These are phyloP conservation scores for Parascotia fuliginaria DNA, from an alignment of 2,888 invertebrate genomes.

Conservation along the genomic window DNA sequence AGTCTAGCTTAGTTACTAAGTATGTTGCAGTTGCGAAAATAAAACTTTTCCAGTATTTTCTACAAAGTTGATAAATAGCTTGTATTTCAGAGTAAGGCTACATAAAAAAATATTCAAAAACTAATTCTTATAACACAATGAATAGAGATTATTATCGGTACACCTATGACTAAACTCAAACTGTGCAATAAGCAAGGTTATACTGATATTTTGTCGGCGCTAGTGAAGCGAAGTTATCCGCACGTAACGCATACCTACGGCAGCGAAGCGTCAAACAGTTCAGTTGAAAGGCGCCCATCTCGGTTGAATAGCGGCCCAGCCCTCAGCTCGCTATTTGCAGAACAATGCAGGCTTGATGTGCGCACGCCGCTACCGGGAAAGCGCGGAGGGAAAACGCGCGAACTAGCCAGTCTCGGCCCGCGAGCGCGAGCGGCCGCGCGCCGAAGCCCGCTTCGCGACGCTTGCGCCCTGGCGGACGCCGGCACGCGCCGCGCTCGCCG, in stretches of 20 bases:
- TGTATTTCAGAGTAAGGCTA: background rate
- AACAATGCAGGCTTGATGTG: slow-evolving; percentile 83
- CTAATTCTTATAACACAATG: background rate
- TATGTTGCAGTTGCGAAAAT: too few species aligned
- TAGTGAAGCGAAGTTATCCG: slow-evolving; percentile 53
- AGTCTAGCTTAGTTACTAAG: too few species aligned
- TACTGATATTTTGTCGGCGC: slow-evolving; percentile 50
- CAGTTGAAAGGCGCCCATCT: slow-evolving; percentile 46
- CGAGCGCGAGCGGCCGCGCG: slow-evolving; percentile 81
- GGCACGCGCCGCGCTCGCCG: slow-evolving; percentile 76
- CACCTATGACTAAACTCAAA: slow-evolving; percentile 20
- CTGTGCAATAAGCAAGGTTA: slow-evolving; percentile 56
- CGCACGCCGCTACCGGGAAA: slow-evolving; percentile 82
- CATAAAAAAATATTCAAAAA: background rate
- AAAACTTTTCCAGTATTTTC: too few species aligned
- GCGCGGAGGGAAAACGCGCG: slow-evolving; percentile 78
- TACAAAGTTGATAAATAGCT: too few species aligned
- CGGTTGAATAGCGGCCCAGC: slow-evolving; percentile 74
- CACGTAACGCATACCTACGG: slow-evolving; percentile 56
- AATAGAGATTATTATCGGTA: background rate
- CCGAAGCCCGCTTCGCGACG: slow-evolving; percentile 64
- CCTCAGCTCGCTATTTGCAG: slow-evolving; percentile 79
- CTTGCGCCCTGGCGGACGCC: slow-evolving; percentile 82
- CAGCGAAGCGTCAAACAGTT: slow-evolving; percentile 49
- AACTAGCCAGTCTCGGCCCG: slow-evolving; percentile 76